Conservation (phyloP, 2,888 invertebrate genomes). For the Trissolcus brochymenae region DNA sequence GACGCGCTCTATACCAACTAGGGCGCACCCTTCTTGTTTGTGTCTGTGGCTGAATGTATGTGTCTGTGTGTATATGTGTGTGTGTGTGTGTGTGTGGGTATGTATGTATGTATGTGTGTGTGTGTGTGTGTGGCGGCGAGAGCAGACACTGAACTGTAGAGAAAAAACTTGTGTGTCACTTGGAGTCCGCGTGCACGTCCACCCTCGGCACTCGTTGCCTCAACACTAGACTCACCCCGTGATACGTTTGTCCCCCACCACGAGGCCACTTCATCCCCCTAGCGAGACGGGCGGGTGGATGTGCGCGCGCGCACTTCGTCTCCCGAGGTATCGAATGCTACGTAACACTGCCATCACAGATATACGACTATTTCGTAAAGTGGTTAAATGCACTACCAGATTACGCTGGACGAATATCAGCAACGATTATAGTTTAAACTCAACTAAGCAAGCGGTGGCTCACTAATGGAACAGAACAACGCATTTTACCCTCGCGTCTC, state of each 20-base stretch:
- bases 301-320: conserved; percentile 62
- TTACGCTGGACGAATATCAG: conserved; percentile 65
- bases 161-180: conserved; percentile 57
- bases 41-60: too few relatives aligned
- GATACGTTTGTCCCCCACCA: conserved; percentile 38
- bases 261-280: conserved; percentile 46
- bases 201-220: conserved; percentile 58
- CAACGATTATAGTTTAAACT: conserved; percentile 52
- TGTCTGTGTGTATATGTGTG: too few relatives aligned
- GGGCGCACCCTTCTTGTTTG: conserved; percentile 72
- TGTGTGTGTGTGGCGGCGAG: conserved; percentile 27
- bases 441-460: conserved; percentile 40
- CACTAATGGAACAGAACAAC: conserved; percentile 48
- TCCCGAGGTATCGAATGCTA: conserved; percentile 73
- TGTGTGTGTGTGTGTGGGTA: too few relatives aligned
- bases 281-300: conserved; percentile 56
- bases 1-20: conserved; percentile 59
- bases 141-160: conserved; percentile 58
- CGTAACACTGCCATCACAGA: conserved; percentile 67
- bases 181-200: conserved; percentile 63
- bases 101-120: too few relatives aligned
- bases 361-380: conserved; percentile 73
- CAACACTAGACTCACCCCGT: conserved; percentile 51
- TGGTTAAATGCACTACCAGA: conserved; percentile 75
- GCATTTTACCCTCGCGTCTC: conserved; percentile 33